Base-by-base conservation (phyloP, 2,888 invertebrate genomes). In the Cyclophora punctaria region DNA sequence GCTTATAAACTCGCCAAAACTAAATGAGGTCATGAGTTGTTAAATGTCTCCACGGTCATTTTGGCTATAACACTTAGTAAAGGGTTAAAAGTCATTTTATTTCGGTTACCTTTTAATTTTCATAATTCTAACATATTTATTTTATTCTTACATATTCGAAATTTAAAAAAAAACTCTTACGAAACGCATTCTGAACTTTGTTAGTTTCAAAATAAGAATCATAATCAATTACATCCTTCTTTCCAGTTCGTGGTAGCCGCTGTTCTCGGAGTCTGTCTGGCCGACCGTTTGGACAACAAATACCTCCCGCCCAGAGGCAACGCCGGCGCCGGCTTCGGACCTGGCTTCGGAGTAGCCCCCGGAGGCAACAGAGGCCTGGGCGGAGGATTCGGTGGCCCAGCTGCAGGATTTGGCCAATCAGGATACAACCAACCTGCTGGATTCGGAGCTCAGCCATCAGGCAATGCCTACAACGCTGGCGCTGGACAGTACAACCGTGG, bases 301-400 rank as follows among this genome's bases (percentile, higher is more conserved):
- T 88, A 88, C 78, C 80, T 88, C 58, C 88, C 88, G 33, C 88
- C 88, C 55, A 80, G 87, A 70, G 84, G 84, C 48, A 83, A 83
- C 49, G 66, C 79, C 46, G 81, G 80, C 5, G 5, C 42, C 3
- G 20, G 20, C 2, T 20, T 20, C 20, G 20, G 20, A 20, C 75
- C 75, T 2, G 78, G 76, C 2, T 70, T 75, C 46, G 55, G 58
- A 7, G 55, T 41, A n/a, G 60, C 51, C n/a, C 20, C 42, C 3
- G 42, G 42, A 43, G 59, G 51, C 0, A 55, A 58, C 6, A 65
- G 60, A 5, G 62, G 60, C 3, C 54, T 59, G 41, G 60, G 62
- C 7, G 55, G 57, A 35, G 58, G 66, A 20, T 60, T 63, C 40
- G 60, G 61, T 6, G 69, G 68, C 3, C 53, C 61, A 5, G 66